Base-by-base conservation (phyloP, 2,888 invertebrate species). In the Eupithecia pulchellata region DNA sequence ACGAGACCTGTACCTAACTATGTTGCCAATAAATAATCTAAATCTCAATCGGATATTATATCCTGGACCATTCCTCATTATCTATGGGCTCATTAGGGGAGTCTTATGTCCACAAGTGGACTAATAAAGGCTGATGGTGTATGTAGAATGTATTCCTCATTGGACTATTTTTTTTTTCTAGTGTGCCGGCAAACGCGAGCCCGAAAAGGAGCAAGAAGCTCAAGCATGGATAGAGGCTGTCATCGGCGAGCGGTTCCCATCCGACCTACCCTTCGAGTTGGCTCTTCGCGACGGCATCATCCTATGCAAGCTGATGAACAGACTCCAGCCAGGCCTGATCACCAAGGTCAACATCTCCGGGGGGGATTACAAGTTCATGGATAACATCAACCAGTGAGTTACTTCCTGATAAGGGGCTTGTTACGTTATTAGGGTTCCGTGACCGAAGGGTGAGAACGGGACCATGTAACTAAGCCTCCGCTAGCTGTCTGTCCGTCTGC, bases 361-460 rank as follows among this genome's bases (percentile, higher is more conserved):
- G 9, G 98, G 98, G 5, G 98, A 98, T 84, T 99, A 99, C 95
- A 99, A 98, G 87, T 97, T 98, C 95, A 99, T 99, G 98, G 99
- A 99, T 86, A 99, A 99, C 87, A 97, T 99, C 74, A 97, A 96
- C 91, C 97, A 97, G 97, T 99, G 88, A 27, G 39, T 65, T 47
- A 20, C 8, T 42, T 42, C 11, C 4, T 3, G 13, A 11, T 47
- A 47, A 9, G 2, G n/a, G n/a, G n/a, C n/a, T n/a, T n/a, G n/a
- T n/a, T n/a, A n/a, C n/a, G n/a, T n/a, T n/a, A n/a, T n/a, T n/a
- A n/a, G n/a, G n/a, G n/a, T n/a, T n/a, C n/a, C n/a, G n/a, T n/a
- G n/a, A n/a, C n/a, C n/a, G n/a, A n/a, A n/a, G n/a, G n/a, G n/a
- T n/a, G n/a, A n/a, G n/a, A n/a, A n/a, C n/a, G n/a, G n/a, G n/a